A percentile compares a stretch with the other conserved stretches of the same genome.
Evolutionary conservation across 2,113 vertebrate species (phyloP).

Genomic region (Empidonax traillii): DNA sequence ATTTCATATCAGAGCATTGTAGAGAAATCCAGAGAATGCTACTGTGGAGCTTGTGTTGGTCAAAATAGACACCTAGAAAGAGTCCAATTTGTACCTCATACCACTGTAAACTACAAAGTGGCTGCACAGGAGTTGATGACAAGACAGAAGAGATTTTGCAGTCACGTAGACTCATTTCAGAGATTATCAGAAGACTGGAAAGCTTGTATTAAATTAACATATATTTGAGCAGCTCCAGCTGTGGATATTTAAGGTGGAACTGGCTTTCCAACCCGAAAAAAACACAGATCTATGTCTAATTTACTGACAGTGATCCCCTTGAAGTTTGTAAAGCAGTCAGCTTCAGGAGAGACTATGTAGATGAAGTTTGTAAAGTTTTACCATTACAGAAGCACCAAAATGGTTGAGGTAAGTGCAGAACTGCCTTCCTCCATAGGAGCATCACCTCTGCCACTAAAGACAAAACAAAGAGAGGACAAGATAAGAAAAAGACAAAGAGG

Average conservation of each 20-base stretch:
- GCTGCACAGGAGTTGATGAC: not conserved
- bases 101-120: not conserved
- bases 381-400: not conserved
- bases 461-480: not conserved
- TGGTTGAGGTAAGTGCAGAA: not conserved
- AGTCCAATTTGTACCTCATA: not conserved
- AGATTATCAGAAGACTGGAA: not conserved
- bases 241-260: not conserved
- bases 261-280: not conserved
- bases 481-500: not conserved
- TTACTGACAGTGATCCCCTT: not conserved
- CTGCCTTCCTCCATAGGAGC: not conserved
- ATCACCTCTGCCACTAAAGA: not conserved
- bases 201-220: not conserved
- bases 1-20: not conserved
- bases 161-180: not conserved
- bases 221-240: not conserved
- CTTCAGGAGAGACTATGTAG: not conserved
- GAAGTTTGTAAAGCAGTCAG: not conserved
- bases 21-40: not conserved
- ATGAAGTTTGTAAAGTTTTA: not conserved
- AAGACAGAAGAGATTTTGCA: not conserved
- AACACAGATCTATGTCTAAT: fast-evolving
- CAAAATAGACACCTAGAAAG: not conserved
- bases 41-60: not conserved